Evolutionary conservation across 2,888 invertebrate species (phyloP).

Genomic region (Dynastes tityus): DNA sequence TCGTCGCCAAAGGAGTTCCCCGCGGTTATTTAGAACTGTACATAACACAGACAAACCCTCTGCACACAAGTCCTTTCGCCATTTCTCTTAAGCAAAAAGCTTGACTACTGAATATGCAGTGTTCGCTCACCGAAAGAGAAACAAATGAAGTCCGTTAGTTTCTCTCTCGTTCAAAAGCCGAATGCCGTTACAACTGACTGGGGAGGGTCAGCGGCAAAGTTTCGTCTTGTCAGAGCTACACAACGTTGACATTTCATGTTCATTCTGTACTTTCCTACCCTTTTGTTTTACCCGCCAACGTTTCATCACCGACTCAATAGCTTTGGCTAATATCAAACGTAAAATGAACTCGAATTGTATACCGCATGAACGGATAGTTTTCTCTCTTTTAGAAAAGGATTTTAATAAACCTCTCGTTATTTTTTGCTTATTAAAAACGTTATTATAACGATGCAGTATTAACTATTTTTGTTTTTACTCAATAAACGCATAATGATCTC

Average conservation of each 20-base stretch:
- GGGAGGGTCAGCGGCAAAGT: conserved; percentile 11
- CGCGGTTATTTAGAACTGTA: background rate
- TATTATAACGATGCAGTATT: background rate
- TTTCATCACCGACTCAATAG: background rate
- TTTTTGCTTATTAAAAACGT: conserved; percentile 1
- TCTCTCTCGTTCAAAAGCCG: background rate
- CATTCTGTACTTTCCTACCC: background rate
- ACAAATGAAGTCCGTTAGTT: conserved; percentile 7
- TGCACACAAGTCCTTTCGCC: background rate
- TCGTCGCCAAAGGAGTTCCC: too few relatives aligned
- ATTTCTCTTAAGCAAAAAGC: conserved; percentile 14
- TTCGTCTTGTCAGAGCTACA: background rate
- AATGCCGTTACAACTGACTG: background rate
- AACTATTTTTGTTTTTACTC: background rate
- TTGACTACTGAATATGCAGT: background rate
- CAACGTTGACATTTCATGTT: conserved; percentile 13
- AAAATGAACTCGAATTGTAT: conserved; percentile 2
- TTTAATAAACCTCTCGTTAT: background rate
- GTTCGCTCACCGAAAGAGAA: conserved; percentile 3
- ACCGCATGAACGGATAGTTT: too few relatives aligned
- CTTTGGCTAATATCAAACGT: background rate
- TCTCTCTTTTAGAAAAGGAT: too few relatives aligned
- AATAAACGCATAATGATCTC: background rate
- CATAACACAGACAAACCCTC: background rate
- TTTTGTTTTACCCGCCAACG: conserved; percentile 2